Base-by-base conservation (phyloP, 2,113 vertebrate species). In the Tupaia chinensis region DNA sequence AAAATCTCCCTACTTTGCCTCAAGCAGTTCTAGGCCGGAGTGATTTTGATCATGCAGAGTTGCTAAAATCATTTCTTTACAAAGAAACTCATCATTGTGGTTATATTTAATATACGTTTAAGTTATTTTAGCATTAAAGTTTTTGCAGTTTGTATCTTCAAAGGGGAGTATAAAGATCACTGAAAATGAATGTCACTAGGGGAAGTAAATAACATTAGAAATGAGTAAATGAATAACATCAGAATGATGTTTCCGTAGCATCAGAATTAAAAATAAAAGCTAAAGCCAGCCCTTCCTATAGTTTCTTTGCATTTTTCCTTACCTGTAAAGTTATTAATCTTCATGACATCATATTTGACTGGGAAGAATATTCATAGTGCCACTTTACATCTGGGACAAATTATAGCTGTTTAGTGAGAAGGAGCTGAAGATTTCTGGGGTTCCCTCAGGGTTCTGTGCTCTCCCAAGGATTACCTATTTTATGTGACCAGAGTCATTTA, bases 211-310 rank as follows among this genome's bases (percentile, higher is more conserved):
- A 44, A 44, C 5, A 44, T 44, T 44, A 44, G 44, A 44, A 44
- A 44, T 44, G 44, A 44, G 44, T 44, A 44, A 44, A 44, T 44
- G 44, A 44, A 44, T 44, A 44, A 44, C 44, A 44, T 44, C 44
- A 44, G 44, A 44, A 44, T 44, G 44, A 44, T 61, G 63, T 96
- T 96, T 88, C 69, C 65, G 58, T 92, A 94, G 53, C 58, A 96
- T 78, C 85, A 95, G 66, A 78, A 94, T 88, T 74, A n/a, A 94
- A 96, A 93, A 90, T 7, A 77, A 93, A 96, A 95, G 32, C 73
- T 82, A 63, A 89, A 89, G 22, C 29, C 15, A 74, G 61, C 54
- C 53, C 54, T 87, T 94, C 72, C 56, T 94, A 22, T 61, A 78
- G 58, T 87, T 82, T 68, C 25, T 93, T 89, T 5, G 25, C 77